phyloP scores from a whole-genome alignment of 2,888 invertebrate genomes.

The Ceratothoa steindachneri region DNA sequence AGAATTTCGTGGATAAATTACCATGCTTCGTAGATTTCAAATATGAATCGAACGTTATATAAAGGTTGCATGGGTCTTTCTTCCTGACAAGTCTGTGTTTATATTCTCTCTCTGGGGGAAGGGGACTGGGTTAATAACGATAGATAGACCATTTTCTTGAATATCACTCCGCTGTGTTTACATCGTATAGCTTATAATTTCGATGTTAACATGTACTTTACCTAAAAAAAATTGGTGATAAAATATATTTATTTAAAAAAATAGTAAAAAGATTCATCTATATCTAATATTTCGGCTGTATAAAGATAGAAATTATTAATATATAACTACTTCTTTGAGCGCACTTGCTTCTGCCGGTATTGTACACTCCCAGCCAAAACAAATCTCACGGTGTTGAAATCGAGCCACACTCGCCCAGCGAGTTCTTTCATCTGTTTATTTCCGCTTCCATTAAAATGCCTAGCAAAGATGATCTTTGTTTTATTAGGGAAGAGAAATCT shows the following conservation, averaged over 20 bases:
- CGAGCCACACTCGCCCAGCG: slow-evolving; percentile 35
- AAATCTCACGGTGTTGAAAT: too few relatives aligned
- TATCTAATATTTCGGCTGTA: too few relatives aligned
- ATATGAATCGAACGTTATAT: too few relatives aligned
- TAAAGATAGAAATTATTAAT: neutral
- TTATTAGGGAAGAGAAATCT: slow-evolving; percentile 44
- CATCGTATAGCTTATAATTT: slow-evolving; percentile 21
- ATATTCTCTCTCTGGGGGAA: slow-evolving; percentile 31
- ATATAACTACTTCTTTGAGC: neutral
- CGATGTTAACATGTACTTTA: neutral
- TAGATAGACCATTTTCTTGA: slow-evolving; percentile 25
- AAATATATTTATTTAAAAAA: too few relatives aligned
- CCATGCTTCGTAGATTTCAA: too few relatives aligned
- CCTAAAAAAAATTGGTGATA: neutral
- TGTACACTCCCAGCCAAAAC: slow-evolving; percentile 32
- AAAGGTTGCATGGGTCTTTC: slow-evolving; percentile 37
- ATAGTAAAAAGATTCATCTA: too few relatives aligned
- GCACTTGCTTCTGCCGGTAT: slow-evolving; percentile 13
- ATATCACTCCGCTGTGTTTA: slow-evolving; percentile 46
- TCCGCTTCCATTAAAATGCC: slow-evolving; percentile 48
- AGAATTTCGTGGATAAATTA: too few relatives aligned
- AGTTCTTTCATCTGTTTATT: too few relatives aligned
- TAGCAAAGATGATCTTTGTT: slow-evolving; percentile 50
- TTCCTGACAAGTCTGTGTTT: slow-evolving; percentile 42
- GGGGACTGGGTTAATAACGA: too few relatives aligned